Conservation (phyloP, 2,888 invertebrate species). For the Troides aeacus region DNA sequence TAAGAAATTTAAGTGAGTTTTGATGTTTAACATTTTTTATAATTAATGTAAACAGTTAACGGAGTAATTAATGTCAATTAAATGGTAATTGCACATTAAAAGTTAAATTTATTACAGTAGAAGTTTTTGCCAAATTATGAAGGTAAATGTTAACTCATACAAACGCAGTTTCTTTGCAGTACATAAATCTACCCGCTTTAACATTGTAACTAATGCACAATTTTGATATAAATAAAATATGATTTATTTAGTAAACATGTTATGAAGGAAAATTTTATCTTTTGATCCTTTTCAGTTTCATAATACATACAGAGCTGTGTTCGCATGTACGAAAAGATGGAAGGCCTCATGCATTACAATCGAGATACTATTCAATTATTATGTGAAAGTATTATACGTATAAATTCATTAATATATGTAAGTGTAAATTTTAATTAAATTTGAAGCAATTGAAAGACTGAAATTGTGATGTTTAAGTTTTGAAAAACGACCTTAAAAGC, state of each 20-base stretch:
- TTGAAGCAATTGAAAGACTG: no score
- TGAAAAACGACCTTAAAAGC: no score
- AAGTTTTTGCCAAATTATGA: not conserved
- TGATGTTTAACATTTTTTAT: not conserved
- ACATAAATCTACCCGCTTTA: no score
- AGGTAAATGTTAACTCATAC: not conserved
- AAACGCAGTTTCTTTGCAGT: not conserved
- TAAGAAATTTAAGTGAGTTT: not conserved
- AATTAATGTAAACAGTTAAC: constrained; percentile 4
- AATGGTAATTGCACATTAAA: constrained; percentile 2
- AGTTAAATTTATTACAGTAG: not conserved
- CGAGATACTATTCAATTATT: not conserved
- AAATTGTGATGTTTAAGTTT: no score
- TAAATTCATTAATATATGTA: not conserved
- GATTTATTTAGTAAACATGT: not conserved
- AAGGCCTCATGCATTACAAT: not conserved
- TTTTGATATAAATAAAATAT: not conserved
- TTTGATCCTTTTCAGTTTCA: not conserved
- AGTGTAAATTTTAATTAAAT: not conserved
- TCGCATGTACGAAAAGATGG: not conserved
- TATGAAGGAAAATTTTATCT: no score
- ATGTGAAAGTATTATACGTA: not conserved
- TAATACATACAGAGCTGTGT: not conserved
- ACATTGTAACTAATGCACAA: not conserved
- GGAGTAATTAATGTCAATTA: not conserved